Evolutionary conservation across 2,797 vertebrate genomes (phyloP).

Genomic region (Enteromius trimaculatus): DNA sequence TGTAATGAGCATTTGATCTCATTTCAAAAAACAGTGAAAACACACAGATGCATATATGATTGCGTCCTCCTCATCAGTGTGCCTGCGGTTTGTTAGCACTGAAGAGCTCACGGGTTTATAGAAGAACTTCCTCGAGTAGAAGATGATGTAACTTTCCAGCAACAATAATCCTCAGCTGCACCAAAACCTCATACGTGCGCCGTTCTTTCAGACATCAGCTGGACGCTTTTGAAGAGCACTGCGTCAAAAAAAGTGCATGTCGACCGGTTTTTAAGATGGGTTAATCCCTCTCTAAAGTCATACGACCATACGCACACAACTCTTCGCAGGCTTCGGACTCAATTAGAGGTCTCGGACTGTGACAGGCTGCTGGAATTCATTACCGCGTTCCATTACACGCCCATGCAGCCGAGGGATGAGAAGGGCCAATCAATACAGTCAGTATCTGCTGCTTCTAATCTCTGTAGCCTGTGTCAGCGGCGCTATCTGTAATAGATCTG

Average conservation of each 20-base stretch:
- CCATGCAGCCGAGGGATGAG: conserved; percentile 71
- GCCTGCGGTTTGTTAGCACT: neutral
- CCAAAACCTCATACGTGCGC: neutral
- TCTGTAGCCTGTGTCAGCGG: conserved; percentile 77
- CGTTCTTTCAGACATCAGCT: neutral
- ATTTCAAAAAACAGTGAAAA: neutral
- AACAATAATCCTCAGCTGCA: conserved; percentile 16
- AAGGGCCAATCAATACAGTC: conserved; percentile 80
- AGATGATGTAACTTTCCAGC: conserved; percentile 44
- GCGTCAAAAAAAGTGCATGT: conserved; percentile 25
- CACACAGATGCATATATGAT: too few species aligned
- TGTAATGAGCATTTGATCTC: neutral
- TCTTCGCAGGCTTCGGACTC: conserved; percentile 60
- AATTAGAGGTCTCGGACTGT: conserved; percentile 66
- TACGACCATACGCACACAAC: conserved; percentile 31
- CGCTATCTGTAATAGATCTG: conserved; percentile 84
- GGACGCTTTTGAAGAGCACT: neutral
- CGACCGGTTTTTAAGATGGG: conserved; percentile 58
- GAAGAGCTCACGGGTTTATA: conserved; percentile 9
- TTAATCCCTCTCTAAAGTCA: conserved; percentile 65
- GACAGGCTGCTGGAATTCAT: conserved; percentile 78
- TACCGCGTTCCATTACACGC: conserved; percentile 74
- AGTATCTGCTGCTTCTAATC: conserved; percentile 81
- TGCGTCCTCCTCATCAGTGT: neutral
- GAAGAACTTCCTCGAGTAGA: conserved; percentile 21